Evolutionary conservation across 2,888 invertebrate species (phyloP), one percentile per base, ranked within the genome.

Genomic region (Zootermopsis nevadensis): DNA sequence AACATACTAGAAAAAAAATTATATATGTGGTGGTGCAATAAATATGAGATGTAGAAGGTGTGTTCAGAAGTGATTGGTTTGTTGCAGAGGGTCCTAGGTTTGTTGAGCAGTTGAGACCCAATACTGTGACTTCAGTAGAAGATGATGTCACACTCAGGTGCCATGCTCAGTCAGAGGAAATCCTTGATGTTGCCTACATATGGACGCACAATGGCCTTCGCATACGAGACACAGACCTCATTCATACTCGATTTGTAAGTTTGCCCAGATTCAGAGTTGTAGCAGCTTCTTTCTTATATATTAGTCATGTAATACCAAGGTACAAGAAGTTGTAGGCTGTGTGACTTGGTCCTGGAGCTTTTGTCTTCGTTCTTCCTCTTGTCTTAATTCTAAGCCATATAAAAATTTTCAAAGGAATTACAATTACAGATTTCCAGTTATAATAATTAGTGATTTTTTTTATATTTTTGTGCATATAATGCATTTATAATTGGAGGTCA

Each of bases 201-300:
- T 99, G 99, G 99, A 94, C 93, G 77, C 97, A 96, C 87, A 98
- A 98, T 88, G 96, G 96, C 0, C 93, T 97, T 87, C 90, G 93
- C 72, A 93, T 97, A 85, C 93, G 94, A 85, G 95, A 96, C 86
- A 92, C 93, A 76, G 92, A 94, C 84, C 91, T 93, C 86, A 88
- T 91, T 76, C 90, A 89, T 85, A 55, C 83, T 4, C 53, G 85
- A 83, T 72, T 84, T 81, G 85, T 85, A 82, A 82, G 85, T 81
- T 38, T 31, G 19, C 33, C 0, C n/a, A n/a, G n/a, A n/a, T n/a
- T n/a, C n/a, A n/a, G n/a, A n/a, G n/a, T n/a, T n/a, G n/a, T n/a
- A n/a, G n/a, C n/a, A n/a, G n/a, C n/a, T n/a, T n/a, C n/a, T n/a
- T n/a, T n/a, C n/a, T n/a, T n/a, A n/a, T n/a, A n/a, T n/a, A n/a